Evolutionary conservation across 2,113 vertebrate genomes (phyloP).

Genomic region (Emydura subglobosa): DNA sequence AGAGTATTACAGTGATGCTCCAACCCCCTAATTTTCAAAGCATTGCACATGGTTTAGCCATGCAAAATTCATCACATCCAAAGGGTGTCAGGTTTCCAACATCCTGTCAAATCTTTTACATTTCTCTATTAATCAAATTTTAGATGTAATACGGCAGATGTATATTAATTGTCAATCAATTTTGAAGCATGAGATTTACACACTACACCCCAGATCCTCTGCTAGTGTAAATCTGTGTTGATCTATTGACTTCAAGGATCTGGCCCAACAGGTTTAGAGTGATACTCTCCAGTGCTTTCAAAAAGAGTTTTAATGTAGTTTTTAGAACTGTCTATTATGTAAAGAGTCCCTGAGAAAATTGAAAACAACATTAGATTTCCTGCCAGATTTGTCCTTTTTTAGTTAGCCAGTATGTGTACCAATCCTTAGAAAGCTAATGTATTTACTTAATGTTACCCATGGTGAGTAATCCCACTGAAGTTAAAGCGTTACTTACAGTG

Average conservation of each 20-base stretch:
- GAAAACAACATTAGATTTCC: background rate
- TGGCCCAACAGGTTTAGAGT: background rate
- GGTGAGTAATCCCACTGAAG: too few relatives aligned
- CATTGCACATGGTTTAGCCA: fast-evolving
- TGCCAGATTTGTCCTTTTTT: background rate
- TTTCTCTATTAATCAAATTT: fast-evolving
- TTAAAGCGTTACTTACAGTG: background rate
- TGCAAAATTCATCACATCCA: background rate
- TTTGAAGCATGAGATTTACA: fast-evolving
- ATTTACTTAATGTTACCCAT: background rate
- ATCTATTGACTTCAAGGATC: background rate
- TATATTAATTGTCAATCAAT: background rate
- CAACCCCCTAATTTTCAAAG: fast-evolving
- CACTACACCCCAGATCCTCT: fast-evolving
- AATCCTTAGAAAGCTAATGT: background rate
- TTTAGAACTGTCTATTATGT: background rate
- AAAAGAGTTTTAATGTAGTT: background rate
- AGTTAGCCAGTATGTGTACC: background rate
- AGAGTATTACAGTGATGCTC: fast-evolving
- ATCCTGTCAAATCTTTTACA: background rate
- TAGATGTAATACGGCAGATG: background rate
- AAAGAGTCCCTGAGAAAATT: background rate
- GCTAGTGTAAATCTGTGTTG: fast-evolving
- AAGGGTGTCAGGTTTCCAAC: background rate
- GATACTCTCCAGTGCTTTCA: fast-evolving